Base-by-base conservation (phyloP, 1,140 invertebrate genomes). In the Drosophila suzukii region DNA sequence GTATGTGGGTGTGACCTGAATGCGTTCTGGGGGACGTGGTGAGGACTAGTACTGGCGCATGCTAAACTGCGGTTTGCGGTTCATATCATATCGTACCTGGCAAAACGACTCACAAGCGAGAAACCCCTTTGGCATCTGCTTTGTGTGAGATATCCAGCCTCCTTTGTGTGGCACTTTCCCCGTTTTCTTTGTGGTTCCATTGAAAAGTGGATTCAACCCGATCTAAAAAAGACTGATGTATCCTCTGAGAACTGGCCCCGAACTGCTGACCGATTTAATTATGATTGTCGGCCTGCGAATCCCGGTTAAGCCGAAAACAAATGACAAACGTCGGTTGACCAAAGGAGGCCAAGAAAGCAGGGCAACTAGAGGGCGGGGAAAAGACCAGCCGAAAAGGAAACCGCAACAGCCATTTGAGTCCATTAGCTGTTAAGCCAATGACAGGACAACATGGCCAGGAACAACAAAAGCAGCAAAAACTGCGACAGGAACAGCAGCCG, bases 361-460 rank as follows among this genome's bases (percentile, higher is more conserved):
- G 13, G 6, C 30, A 41, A 12, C 13, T 1, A 46, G 51, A 24
- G 36, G 15, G 41, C 10, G 41, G 7, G 20, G 32, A 20, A 17
- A 13, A 10, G 32, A 63, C 36, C 55, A 61, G 72, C 51, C 53
- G 63, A 72, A 81, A 56, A 50, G 70, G 47, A 86, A 71, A 50
- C 61, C 65, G 54, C 65, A 63, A 67, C 46, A 65, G 65, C 70
- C 84, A 72, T 85, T 85, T 86, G 65, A 71, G 82, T 82, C 83
- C 82, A 82, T 88, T 85, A 82, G 78, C 83, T 82, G 78, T 75
- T 86, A 85, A 86, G 81, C 81, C 74, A 78, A 74, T 55, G 73
- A 67, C 76, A 63, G 61, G 77, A 68, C 75, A 71, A 68, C 60
- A 68, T 53, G 79, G 55, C 68, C 56, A 61, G 61, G 55, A 50